Conservation (phyloP, 2,113 vertebrate genomes). For the Solea senegalensis region DNA sequence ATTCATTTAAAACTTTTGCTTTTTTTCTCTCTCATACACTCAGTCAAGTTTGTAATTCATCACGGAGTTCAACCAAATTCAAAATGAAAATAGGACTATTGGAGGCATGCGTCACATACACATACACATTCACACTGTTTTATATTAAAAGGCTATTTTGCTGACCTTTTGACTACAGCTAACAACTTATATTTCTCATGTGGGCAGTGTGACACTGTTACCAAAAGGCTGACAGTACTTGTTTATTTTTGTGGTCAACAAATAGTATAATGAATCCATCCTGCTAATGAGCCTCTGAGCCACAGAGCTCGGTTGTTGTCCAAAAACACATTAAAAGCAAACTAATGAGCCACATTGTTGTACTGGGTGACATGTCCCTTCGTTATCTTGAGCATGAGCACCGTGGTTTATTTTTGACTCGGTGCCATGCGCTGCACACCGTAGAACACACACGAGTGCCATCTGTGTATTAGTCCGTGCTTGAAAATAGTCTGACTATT, state of each 20-base stretch:
- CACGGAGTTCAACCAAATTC: constrained; percentile 27
- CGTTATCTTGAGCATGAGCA: neutral
- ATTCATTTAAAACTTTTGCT: constrained; percentile 38
- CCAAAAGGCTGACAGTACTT: neutral
- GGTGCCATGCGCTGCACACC: neutral
- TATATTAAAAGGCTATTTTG: neutral
- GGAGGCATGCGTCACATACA: neutral
- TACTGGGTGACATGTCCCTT: neutral
- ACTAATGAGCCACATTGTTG: neutral
- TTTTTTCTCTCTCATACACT: constrained; percentile 6
- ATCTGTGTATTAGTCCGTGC: too few relatives aligned
- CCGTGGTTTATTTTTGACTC: neutral
- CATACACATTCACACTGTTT: neutral
- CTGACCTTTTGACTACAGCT: neutral
- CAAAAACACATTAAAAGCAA: neutral
- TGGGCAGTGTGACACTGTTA: neutral
- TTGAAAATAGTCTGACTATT: too few relatives aligned
- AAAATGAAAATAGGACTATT: constrained; percentile 17
- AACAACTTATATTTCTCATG: neutral
- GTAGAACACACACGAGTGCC: too few relatives aligned
- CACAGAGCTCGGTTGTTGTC: too few relatives aligned
- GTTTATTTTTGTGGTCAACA: neutral
- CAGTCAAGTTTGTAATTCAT: constrained; percentile 48
- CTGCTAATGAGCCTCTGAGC: too few relatives aligned
- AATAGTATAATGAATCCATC: neutral